Conservation (phyloP, 2,888 invertebrate genomes). For the Cotesia congregata region DNA sequence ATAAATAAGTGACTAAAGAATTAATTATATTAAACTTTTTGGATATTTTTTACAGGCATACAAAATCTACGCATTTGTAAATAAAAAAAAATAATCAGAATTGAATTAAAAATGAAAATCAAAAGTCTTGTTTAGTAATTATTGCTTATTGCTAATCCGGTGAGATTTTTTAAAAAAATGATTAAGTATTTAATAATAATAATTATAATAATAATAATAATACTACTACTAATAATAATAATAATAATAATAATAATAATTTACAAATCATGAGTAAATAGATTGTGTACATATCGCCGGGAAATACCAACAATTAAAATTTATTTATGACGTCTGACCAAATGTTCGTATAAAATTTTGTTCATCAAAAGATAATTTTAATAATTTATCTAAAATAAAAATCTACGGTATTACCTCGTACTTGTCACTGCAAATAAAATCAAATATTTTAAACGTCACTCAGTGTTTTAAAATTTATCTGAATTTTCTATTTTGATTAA, state of each 20-base stretch:
- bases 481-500: neutral
- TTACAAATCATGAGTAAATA: neutral
- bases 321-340: constrained; percentile 29
- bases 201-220: neutral
- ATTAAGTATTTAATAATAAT: neutral
- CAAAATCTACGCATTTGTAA: constrained; percentile 20
- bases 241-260: neutral
- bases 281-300: constrained; percentile 37
- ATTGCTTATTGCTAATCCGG: constrained; percentile 14
- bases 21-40: neutral
- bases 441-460: constrained; percentile 55
- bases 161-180: neutral
- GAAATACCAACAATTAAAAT: constrained; percentile 17
- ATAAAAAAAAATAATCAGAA: constrained; percentile 6
- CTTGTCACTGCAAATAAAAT: constrained; percentile 56
- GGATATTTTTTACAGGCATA: neutral
- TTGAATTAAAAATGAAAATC: constrained; percentile 10
- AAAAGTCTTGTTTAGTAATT: constrained; percentile 22
- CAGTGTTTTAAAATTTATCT: constrained; percentile 7
- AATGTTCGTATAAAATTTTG: constrained; percentile 26
- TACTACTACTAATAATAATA: too few species aligned
- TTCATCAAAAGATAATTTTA: neutral
- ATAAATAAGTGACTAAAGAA: neutral
- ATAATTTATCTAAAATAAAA: constrained; percentile 21
- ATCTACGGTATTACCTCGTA: constrained; percentile 47